Evolutionary conservation across 2,113 vertebrate genomes (phyloP), one percentile per base, ranked within the genome.

Genomic region (Lethenteron reissneri): DNA sequence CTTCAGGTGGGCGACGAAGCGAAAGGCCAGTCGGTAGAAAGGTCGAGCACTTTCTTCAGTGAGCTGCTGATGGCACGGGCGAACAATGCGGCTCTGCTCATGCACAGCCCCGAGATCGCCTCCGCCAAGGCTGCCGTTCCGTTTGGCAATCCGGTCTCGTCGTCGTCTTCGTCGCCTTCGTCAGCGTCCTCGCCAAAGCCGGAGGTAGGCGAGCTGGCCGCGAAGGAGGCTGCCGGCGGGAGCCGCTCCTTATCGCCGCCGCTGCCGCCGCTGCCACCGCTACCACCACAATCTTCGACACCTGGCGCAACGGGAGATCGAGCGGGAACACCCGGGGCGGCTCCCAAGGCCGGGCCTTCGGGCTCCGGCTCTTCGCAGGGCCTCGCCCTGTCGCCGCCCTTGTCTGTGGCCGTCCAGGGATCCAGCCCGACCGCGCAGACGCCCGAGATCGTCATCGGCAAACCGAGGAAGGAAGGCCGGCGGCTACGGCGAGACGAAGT

Each of bases 401-500:
- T 41, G 41, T 41, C 41, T 41, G 41, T 41, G 41, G 41, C 41
- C 41, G 41, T 41, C 41, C 41, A 41, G 41, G 41, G 41, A 41
- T 68, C 64, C n/a, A 68, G 64, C 11, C 64, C 64, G 25, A 17
- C 25, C n/a, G 64, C 64, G n/a, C 64, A 68, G 25, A 25, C n/a
- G 64, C 25, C 64, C 25, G 64, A 68, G n/a, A 25, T n/a, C 25
- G 11, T 25, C n/a, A n/a, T 68, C 25, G 64, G n/a, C n/a, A 68
- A 9, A 25, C n/a, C n/a, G 11, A 10, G 64, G 64, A 68, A 68
- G 25, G 64, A 68, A 25, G 64, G 64, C n/a, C 64, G 64, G n/a
- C n/a, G 25, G 25, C n/a, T 25, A 68, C 64, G 88, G 81, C 87
- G 94, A 77, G 89, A 89, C 1, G 91, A 97, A 68, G 64, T 68